These are phyloP conservation scores for Cyprinus carpio DNA, from an alignment of 2,113 vertebrate genomes.

Conservation along the genomic window DNA sequence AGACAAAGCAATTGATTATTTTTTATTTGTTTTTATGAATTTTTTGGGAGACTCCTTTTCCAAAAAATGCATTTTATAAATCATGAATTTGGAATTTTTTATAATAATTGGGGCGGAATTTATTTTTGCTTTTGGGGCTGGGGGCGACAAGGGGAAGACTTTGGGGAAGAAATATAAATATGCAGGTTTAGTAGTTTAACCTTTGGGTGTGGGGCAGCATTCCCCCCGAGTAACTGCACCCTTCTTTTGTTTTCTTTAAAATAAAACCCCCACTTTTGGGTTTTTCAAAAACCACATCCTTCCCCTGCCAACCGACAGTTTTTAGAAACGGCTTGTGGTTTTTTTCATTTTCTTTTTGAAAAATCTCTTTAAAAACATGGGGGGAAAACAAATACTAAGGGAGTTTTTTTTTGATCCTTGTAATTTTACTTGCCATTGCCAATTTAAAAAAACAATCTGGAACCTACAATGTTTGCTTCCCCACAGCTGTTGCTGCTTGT, in stretches of 20 bases:
- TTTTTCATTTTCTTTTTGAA: conserved; percentile 42
- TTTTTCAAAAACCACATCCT: conserved; percentile 51
- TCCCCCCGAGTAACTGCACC: conserved; percentile 18
- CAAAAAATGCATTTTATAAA: not conserved
- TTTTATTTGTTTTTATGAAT: not conserved
- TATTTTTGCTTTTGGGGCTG: conserved; percentile 38
- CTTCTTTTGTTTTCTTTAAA: conserved; percentile 44
- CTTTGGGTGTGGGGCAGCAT: conserved; percentile 49
- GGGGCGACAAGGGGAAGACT: conserved; percentile 31
- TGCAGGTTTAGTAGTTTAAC: conserved; percentile 47
- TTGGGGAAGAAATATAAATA: conserved; percentile 35
- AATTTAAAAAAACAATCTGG: conserved; percentile 37
- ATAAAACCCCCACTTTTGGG: conserved; percentile 43
- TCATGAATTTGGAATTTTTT: no score
- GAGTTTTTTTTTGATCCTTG: not conserved
- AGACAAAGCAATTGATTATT: no score
- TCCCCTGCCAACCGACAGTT: conserved; percentile 37
- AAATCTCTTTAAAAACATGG: conserved; percentile 2
- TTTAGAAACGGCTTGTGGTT: conserved; percentile 35
- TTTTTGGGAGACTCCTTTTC: not conserved
- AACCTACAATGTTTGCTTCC: conserved; percentile 38
- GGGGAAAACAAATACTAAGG: not conserved
- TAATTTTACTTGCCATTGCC: conserved; percentile 46
- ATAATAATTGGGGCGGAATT: not conserved
- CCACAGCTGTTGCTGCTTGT: conserved; percentile 31